Evolutionary conservation across 2,888 invertebrate genomes (phyloP).

Genomic region (Incurvaria masculella): DNA sequence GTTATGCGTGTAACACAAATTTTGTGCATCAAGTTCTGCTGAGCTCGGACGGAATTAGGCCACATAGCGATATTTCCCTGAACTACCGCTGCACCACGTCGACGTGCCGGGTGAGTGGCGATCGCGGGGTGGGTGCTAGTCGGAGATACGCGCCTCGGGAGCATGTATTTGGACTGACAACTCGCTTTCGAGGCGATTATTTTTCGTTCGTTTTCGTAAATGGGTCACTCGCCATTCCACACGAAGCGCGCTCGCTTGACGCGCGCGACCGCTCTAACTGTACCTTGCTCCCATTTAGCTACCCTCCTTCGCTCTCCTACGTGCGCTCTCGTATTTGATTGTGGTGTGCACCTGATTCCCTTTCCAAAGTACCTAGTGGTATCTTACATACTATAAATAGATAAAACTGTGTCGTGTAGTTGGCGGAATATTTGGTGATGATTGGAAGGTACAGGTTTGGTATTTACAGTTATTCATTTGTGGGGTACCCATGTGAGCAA

Average conservation of each 20-base stretch:
- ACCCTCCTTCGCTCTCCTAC: background rate
- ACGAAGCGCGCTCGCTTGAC: background rate
- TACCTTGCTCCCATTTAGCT: background rate
- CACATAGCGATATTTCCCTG: slow-evolving; percentile 61
- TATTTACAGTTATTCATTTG: too few species aligned
- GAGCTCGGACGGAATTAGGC: slow-evolving; percentile 58
- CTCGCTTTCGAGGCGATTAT: slow-evolving; percentile 39
- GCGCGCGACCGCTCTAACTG: background rate
- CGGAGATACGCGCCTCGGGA: too few species aligned
- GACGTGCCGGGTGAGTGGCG: slow-evolving; percentile 25
- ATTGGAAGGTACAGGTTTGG: too few species aligned
- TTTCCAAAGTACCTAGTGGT: too few species aligned
- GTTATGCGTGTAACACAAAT: slow-evolving; percentile 57
- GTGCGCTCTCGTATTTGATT: background rate
- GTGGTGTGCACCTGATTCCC: background rate
- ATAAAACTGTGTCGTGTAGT: too few species aligned
- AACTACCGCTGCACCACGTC: slow-evolving; percentile 57
- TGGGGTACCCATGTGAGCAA: too few species aligned
- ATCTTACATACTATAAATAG: too few species aligned
- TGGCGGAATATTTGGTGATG: too few species aligned
- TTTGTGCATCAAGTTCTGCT: slow-evolving; percentile 52
- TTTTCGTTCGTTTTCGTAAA: slow-evolving; percentile 52
- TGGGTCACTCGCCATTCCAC: slow-evolving; percentile 55
- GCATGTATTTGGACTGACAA: too few species aligned
- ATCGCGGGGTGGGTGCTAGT: background rate